These are phyloP conservation scores for Sebastes matsubarae DNA, from an alignment of 2,797 vertebrate species.

Conservation along the genomic window DNA sequence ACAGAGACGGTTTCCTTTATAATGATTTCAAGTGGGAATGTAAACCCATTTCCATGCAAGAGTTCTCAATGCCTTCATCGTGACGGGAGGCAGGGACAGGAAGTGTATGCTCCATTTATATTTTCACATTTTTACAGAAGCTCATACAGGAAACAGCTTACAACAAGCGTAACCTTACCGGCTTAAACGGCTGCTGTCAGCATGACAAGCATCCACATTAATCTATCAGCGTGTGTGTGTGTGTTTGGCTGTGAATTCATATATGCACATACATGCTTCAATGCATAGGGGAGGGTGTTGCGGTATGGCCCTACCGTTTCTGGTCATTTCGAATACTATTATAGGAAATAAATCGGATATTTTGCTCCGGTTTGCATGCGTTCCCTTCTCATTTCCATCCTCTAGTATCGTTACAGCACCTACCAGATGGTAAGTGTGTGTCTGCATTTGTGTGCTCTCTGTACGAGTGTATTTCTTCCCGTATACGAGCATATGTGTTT, in stretches of 20 bases:
- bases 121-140: conserved; percentile 27
- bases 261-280: background rate
- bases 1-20: conserved; percentile 58
- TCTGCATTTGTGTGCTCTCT: background rate
- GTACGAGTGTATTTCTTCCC: background rate
- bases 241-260: conserved; percentile 14
- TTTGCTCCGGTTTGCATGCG: background rate
- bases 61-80: conserved; percentile 31
- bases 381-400: conserved; percentile 1
- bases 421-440: conserved; percentile 24
- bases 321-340: background rate
- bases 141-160: conserved; percentile 38
- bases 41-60: conserved; percentile 49
- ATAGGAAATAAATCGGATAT: conserved; percentile 11
- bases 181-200: conserved; percentile 42
- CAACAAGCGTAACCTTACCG: conserved; percentile 21
- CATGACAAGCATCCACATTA: conserved; percentile 37
- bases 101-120: conserved; percentile 23
- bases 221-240: conserved; percentile 14
- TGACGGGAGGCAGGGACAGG: conserved; percentile 14
- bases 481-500: background rate
- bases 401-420: conserved; percentile 5
- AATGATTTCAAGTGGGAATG: conserved; percentile 50
- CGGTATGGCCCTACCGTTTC: background rate
- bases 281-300: conserved; percentile 3